Percentiles rank a stretch among this genome's conserved stretches.
Conservation (phyloP, 2,797 vertebrate genomes). For the Pitangus sulphuratus region DNA sequence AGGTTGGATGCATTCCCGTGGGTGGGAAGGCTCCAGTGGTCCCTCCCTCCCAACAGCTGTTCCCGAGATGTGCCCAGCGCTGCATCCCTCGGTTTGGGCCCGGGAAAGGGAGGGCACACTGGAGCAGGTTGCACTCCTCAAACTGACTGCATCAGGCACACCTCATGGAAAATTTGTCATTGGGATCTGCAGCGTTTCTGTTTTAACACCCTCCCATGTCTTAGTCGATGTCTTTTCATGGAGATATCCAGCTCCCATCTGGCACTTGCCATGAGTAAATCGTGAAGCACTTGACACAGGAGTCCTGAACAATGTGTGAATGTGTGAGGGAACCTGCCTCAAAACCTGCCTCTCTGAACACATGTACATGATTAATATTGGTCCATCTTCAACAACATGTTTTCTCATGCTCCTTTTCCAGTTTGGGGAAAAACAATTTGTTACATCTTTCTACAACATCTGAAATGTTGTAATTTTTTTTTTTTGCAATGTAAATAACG, state of each 20-base stretch:
- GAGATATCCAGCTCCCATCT: background rate
- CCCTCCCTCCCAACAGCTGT: background rate
- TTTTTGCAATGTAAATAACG: background rate
- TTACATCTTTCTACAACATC: background rate
- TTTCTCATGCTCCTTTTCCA: background rate
- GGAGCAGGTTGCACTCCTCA: background rate
- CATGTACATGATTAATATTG: accelerated
- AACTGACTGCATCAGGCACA: accelerated
- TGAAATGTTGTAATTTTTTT: background rate
- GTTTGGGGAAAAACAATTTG: background rate
- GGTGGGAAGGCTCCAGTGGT: no score
- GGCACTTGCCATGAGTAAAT: background rate
- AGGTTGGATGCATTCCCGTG: accelerated
- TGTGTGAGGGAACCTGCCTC: background rate
- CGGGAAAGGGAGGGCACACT: accelerated
- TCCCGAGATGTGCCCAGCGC: accelerated
- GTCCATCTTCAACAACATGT: accelerated
- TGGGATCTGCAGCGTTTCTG: background rate
- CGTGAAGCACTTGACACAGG: background rate
- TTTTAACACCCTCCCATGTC: background rate
- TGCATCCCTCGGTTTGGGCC: background rate
- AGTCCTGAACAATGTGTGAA: accelerated
- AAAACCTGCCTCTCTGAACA: background rate
- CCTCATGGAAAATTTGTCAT: background rate
- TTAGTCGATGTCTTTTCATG: background rate